Conservation (phyloP, 2,797 vertebrate genomes). For the Catharus ustulatus region DNA sequence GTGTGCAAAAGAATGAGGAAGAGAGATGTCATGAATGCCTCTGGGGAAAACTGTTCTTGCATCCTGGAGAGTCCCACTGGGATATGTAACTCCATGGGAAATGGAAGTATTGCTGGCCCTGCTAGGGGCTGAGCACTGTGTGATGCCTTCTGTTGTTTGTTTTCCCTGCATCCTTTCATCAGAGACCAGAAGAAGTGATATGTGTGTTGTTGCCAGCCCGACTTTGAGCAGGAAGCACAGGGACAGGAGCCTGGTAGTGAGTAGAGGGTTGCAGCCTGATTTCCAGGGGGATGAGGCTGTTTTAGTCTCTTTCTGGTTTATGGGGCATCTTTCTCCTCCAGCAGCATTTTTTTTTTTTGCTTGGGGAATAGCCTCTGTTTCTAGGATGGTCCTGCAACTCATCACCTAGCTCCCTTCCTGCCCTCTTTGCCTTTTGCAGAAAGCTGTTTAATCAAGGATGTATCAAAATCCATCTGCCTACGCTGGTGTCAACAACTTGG, state of each 20-base stretch:
- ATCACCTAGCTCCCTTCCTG: background rate
- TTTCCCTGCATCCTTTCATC: background rate
- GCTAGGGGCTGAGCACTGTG: background rate
- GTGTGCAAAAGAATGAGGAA: background rate
- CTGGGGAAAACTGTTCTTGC: background rate
- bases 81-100: background rate
- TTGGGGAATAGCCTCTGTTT: background rate
- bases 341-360: background rate
- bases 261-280: background rate
- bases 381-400: background rate
- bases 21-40: background rate
- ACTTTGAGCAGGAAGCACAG: background rate
- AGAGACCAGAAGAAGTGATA: background rate
- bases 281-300: background rate
- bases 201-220: background rate
- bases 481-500: background rate
- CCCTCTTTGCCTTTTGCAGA: background rate
- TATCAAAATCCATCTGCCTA: constrained; percentile 32
- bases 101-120: background rate
- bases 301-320: background rate
- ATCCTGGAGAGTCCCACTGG: background rate
- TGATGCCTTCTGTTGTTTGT: background rate
- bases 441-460: constrained; percentile 36
- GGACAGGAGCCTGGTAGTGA: background rate
- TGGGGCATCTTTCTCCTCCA: background rate